Percentiles rank a stretch among this genome's conserved stretches.
phyloP scores from a whole-genome alignment of 2,113 vertebrate species.

The Podarcis raffonei region DNA sequence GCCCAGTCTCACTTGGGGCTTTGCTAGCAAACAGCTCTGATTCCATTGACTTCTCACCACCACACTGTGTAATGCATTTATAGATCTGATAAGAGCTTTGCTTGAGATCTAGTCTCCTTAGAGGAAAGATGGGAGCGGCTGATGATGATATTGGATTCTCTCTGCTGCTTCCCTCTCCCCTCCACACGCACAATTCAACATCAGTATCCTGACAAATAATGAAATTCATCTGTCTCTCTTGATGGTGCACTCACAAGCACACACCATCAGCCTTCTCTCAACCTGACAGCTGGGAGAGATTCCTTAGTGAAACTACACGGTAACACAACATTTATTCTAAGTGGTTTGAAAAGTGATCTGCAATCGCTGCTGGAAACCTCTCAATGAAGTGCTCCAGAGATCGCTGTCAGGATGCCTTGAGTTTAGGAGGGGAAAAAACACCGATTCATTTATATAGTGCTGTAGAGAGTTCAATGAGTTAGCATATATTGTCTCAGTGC shows the following conservation, averaged over 20 bases:
- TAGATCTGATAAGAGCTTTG: constrained; percentile 68
- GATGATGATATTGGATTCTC: constrained; percentile 19
- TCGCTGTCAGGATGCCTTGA: constrained; percentile 29
- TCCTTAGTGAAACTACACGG: constrained; percentile 29
- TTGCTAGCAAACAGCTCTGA: constrained; percentile 57
- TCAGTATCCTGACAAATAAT: constrained; percentile 49
- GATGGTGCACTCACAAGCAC: background rate
- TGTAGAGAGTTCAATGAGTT: background rate
- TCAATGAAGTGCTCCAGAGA: constrained; percentile 11
- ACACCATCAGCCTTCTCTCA: background rate
- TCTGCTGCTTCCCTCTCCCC: background rate
- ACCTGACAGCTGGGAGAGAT: constrained; percentile 52
- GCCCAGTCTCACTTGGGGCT: constrained; percentile 62
- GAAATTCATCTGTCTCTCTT: constrained; percentile 49
- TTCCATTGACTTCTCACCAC: constrained; percentile 51
- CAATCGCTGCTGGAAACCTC: constrained; percentile 55
- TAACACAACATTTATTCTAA: constrained; percentile 30
- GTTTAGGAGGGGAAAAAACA: background rate
- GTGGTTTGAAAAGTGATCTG: constrained; percentile 24
- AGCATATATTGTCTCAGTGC: background rate
- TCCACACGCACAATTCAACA: background rate
- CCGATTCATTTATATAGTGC: background rate
- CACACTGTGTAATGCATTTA: constrained; percentile 52
- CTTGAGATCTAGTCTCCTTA: constrained; percentile 38
- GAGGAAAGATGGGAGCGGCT: constrained; percentile 20